phyloP scores from a whole-genome alignment of 2,113 vertebrate genomes.

The Capra hircus region DNA sequence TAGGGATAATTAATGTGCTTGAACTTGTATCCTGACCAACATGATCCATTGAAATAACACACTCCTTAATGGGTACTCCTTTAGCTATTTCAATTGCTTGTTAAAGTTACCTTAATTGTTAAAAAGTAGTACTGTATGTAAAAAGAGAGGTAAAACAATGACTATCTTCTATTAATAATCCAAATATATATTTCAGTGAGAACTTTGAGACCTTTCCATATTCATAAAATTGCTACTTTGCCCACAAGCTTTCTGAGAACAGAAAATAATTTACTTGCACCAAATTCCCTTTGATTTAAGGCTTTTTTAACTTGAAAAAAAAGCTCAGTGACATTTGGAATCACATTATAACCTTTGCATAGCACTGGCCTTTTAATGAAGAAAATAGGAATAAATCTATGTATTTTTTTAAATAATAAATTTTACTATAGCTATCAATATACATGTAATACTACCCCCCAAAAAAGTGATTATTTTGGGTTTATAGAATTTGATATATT shows the following conservation, averaged over 20 bases:
- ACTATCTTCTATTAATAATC: conserved; percentile 48
- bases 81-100: conserved; percentile 1
- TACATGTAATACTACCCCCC: neutral
- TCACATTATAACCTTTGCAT: neutral
- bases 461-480: neutral
- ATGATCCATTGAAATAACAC: conserved; percentile 16
- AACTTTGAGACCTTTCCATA: conserved; percentile 33
- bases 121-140: conserved; percentile 3
- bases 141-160: conserved; percentile 46
- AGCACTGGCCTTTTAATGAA: neutral
- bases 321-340: neutral
- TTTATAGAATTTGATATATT: neutral
- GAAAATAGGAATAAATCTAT: neutral
- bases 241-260: conserved; percentile 23
- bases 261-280: conserved; percentile 34
- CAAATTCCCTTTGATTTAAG: conserved; percentile 41
- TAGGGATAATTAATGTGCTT: conserved; percentile 64
- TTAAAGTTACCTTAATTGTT: conserved; percentile 48
- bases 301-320: conserved; percentile 38
- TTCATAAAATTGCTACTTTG: conserved; percentile 50
- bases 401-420: neutral
- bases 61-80: conserved; percentile 12
- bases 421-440: neutral
- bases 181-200: conserved; percentile 41
- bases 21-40: conserved; percentile 45